A percentile compares a stretch with the other conserved stretches of the same genome.
These are phyloP conservation scores for Selenia dentaria DNA, from an alignment of 2,888 invertebrate species.

Conservation along the genomic window DNA sequence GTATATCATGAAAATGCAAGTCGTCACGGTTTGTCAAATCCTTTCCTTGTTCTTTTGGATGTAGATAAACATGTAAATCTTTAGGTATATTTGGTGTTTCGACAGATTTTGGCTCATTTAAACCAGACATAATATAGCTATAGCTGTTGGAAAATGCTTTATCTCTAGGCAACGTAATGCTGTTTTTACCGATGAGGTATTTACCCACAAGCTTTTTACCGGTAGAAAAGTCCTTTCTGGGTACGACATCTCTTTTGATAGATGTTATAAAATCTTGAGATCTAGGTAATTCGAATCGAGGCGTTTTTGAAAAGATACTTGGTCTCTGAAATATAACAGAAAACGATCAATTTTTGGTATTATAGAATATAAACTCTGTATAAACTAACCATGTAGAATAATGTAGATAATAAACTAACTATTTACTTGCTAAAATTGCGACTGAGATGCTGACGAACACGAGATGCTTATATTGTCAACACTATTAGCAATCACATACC, in stretches of 20 bases:
- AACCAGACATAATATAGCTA: constrained; percentile 1
- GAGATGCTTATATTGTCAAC: too few relatives aligned
- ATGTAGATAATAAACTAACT: too few relatives aligned
- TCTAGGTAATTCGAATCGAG: constrained; percentile 14
- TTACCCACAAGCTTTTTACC: constrained; percentile 48
- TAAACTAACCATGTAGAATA: too few relatives aligned
- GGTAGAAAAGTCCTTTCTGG: constrained; percentile 57
- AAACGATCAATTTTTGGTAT: not conserved
- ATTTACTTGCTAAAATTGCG: not conserved
- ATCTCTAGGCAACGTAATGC: constrained; percentile 2
- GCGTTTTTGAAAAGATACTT: constrained; percentile 43
- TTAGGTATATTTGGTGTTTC: not conserved
- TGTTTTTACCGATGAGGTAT: constrained; percentile 43
- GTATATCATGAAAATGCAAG: constrained; percentile 17
- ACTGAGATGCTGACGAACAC: too few relatives aligned
- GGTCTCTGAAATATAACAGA: constrained; percentile 41
- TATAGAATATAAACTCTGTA: too few relatives aligned
- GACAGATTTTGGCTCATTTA: constrained; percentile 1
- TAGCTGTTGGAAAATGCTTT: not conserved
- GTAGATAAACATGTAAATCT: not conserved
- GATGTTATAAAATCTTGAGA: constrained; percentile 1
- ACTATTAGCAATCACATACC: too few relatives aligned
- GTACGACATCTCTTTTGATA: constrained; percentile 40
- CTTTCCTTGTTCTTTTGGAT: not conserved
- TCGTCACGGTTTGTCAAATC: constrained; percentile 5